A percentile compares a stretch with the other conserved stretches of the same genome.
Evolutionary conservation across 2,888 invertebrate species (phyloP).

Genomic region (Venusia cambrica): DNA sequence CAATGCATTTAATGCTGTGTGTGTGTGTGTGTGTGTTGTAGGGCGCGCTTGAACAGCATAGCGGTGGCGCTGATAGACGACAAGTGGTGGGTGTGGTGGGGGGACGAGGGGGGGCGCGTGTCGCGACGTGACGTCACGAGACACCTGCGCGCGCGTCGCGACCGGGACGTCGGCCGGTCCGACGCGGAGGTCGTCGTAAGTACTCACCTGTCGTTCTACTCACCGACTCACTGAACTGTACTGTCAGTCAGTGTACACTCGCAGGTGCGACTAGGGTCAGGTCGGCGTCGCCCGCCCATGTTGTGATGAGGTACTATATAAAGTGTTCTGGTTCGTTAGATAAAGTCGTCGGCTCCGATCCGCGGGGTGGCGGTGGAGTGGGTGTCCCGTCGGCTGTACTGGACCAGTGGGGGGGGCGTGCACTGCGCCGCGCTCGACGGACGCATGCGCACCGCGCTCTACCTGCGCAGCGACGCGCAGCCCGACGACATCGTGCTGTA

Average conservation of each 20-base stretch:
- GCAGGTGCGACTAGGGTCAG: no score
- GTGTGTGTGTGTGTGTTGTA: slow-evolving; percentile 4
- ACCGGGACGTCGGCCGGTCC: slow-evolving; percentile 17
- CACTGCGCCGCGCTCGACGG: slow-evolving; percentile 78
- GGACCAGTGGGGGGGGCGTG: slow-evolving; percentile 76
- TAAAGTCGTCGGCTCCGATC: slow-evolving; percentile 82
- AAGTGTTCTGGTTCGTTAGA: slow-evolving; percentile 37
- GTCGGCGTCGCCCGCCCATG: no score
- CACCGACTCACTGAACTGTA: no score
- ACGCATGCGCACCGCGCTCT: slow-evolving; percentile 75
- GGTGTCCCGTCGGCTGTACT: slow-evolving; percentile 85
- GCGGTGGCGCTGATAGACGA: slow-evolving; percentile 43
- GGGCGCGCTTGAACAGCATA: slow-evolving; percentile 44
- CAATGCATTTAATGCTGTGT: neutral
- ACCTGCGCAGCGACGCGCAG: slow-evolving; percentile 75
- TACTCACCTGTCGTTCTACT: no score
- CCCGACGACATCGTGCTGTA: slow-evolving; percentile 87
- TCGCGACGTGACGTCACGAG: slow-evolving; percentile 32
- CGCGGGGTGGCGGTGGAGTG: slow-evolving; percentile 89
- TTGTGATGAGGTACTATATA: no score
- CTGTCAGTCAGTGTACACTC: no score
- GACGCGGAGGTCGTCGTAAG: slow-evolving; percentile 25
- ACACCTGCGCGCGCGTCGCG: slow-evolving; percentile 17
- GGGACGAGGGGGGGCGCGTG: slow-evolving; percentile 45
- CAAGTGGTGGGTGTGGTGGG: slow-evolving; percentile 64